Base-by-base conservation (phyloP, 2,113 vertebrate genomes). In the Eira barbara region DNA sequence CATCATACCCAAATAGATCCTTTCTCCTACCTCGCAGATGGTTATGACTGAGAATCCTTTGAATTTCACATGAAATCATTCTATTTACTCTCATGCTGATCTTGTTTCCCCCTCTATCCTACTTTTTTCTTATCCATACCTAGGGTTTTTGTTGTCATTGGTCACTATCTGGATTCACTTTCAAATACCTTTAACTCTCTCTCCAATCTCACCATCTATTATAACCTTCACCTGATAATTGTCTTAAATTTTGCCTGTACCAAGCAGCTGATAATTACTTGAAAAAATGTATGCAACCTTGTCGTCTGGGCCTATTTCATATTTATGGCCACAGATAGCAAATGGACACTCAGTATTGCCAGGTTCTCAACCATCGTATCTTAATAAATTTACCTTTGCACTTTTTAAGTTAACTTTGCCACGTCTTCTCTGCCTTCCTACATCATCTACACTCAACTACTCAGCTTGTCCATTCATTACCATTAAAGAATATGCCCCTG, bases 61-160 rank as follows among this genome's bases (percentile, higher is more conserved):
- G 78, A 21, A 25, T 90, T 42, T 59, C 2, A 67, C 2, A 52
- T 34, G 2, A 55, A 59, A 80, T 3, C 9, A 36, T 76, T 73
- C 63, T 84, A 9, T 11, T n/a, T 74, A 23, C 2, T 23, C 7
- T 34, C 13, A 39, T 47, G 15, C 12, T 88, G 12, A 55, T 6
- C 27, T 20, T 39, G 0, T 67, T 79, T 78, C 3, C 36, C 31
- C 5, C 0, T 49, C 3, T 4, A 49, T 17, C 20, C 4, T 6
- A 45, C 18, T 91, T 67, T 93, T 57, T 52, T 18, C 57, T 63
- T 36, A 76, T 47, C 45, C 5, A 81, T 13, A 15, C 20, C 7
- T 27, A 52, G 4, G 31, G 57, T 80, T 29, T 57, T 88, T 47
- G 74, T 78, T 29, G 11, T 45, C 59, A 4, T 76, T 25, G 34